These are phyloP conservation scores for Drosophila watanabei DNA, from an alignment of 1,140 invertebrate genomes.

Conservation along the genomic window DNA sequence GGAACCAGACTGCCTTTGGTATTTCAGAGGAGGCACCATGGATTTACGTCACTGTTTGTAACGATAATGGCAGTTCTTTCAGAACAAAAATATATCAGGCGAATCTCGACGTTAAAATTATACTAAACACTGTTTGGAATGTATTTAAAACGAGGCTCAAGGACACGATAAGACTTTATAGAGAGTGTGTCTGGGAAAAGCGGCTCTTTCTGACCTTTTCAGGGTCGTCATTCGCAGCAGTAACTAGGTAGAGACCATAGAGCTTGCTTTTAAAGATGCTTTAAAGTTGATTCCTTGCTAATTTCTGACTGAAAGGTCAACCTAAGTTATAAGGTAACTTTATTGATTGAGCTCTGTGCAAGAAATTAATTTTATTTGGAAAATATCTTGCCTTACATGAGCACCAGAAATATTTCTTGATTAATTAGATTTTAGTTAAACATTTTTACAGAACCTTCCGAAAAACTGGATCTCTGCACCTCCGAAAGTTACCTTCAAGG, in stretches of 20 bases:
- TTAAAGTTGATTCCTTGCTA: not conserved
- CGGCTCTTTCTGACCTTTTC: not conserved
- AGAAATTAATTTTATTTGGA: not conserved
- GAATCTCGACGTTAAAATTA: not conserved
- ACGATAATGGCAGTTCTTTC: not conserved
- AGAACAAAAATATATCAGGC: not conserved
- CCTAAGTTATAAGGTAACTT: not conserved
- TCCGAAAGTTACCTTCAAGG: no score
- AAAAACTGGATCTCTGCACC: no score
- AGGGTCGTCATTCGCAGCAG: no score
- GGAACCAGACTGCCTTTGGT: conserved; percentile 35
- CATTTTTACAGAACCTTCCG: no score
- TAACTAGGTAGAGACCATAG: no score
- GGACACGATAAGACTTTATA: not conserved
- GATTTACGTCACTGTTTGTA: conserved; percentile 4
- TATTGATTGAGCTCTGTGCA: no score
- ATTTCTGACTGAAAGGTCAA: rapidly evolving
- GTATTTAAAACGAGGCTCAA: not conserved
- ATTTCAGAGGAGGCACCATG: conserved; percentile 28
- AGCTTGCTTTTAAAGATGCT: not conserved
- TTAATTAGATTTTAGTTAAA: no score
- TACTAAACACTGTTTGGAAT: not conserved
- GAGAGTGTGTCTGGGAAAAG: not conserved
- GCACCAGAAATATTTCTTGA: no score
- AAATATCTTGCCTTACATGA: not conserved